Conservation (phyloP, 1,140 invertebrate genomes). For the Magallana gigas region DNA sequence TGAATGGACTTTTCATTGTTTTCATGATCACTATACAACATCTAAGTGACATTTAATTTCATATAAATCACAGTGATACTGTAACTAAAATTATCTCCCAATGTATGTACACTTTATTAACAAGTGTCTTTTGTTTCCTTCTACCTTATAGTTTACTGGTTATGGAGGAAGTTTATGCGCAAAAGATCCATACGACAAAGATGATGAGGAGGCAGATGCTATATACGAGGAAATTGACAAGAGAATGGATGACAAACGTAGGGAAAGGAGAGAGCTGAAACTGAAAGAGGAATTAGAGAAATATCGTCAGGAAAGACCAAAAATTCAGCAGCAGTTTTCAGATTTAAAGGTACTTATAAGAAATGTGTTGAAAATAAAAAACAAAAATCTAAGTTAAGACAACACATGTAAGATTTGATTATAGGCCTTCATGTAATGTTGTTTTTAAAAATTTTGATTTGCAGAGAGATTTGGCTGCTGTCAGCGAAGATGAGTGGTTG, state of each 20-base stretch:
- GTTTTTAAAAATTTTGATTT: neutral
- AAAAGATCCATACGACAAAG: constrained; percentile 99
- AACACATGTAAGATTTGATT: too few species aligned
- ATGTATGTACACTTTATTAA: neutral
- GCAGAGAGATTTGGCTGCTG: constrained; percentile 87
- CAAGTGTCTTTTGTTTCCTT: neutral
- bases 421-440: too few species aligned
- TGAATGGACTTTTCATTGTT: too few species aligned
- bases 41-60: too few species aligned
- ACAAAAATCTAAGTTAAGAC: too few species aligned
- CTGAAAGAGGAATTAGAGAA: constrained; percentile 91
- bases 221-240: constrained; percentile 99
- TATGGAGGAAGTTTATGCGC: constrained; percentile 99
- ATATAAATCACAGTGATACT: too few species aligned
- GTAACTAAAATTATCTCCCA: too few species aligned
- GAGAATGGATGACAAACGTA: constrained; percentile 99
- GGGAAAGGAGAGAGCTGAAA: constrained; percentile 86
- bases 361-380: neutral
- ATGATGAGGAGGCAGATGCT: constrained; percentile 99
- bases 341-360: constrained; percentile 88
- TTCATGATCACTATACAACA: too few species aligned
- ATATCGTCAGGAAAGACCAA: constrained; percentile 98
- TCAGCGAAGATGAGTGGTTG: constrained; percentile 96
- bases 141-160: constrained; percentile 89
- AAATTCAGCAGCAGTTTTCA: constrained; percentile 99